phyloP scores from a whole-genome alignment of 2,113 vertebrate species.

The Zapus hudsonius region DNA sequence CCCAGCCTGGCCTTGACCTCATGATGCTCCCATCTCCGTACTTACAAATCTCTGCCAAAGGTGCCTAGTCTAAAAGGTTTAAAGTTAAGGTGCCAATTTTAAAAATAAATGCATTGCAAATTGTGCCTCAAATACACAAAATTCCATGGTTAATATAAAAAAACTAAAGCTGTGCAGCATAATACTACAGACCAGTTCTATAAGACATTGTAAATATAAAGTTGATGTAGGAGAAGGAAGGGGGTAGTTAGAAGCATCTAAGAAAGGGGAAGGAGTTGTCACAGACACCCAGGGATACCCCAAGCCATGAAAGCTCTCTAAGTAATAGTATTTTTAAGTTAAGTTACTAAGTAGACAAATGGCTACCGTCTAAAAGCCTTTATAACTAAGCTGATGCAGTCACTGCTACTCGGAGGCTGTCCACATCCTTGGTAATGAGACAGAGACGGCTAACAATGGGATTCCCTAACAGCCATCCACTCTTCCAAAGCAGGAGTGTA shows the following conservation, averaged over 20 bases:
- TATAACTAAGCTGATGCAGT: constrained; percentile 24
- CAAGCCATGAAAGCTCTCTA: constrained; percentile 18
- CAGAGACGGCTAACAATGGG: background rate
- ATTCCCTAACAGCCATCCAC: background rate
- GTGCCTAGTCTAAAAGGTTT: constrained; percentile 38
- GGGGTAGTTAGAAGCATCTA: constrained; percentile 5
- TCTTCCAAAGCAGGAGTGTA: constrained; percentile 46
- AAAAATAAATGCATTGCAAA: constrained; percentile 52
- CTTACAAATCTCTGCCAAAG: background rate
- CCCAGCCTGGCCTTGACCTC: background rate
- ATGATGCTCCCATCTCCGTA: background rate
- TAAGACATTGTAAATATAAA: background rate
- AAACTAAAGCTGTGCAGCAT: background rate
- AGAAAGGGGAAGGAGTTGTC: background rate
- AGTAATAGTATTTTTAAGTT: constrained; percentile 11
- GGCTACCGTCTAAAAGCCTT: background rate
- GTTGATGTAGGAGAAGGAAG: constrained; percentile 26
- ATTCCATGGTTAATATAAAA: background rate
- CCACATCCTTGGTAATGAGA: background rate
- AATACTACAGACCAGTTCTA: background rate
- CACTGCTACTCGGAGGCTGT: constrained; percentile 9
- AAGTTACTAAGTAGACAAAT: background rate
- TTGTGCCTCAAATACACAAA: constrained; percentile 38
- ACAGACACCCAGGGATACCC: background rate
- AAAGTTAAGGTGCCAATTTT: constrained; percentile 5